Conservation (phyloP, 2,797 vertebrate genomes). For the Dermochelys coriacea region DNA sequence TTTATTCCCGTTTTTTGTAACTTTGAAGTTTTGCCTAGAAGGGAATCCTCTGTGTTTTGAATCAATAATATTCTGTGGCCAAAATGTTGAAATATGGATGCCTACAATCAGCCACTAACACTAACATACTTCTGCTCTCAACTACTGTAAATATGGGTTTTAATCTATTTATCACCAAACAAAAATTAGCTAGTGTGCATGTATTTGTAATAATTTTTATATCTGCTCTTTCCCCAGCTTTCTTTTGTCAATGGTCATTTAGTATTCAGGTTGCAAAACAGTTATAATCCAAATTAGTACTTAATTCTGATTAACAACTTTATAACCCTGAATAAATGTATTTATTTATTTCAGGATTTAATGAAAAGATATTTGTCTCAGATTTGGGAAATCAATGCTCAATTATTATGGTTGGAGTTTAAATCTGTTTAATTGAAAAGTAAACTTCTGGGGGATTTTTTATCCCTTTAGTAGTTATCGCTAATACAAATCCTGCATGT, state of each 20-base stretch:
- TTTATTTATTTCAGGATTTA: background rate
- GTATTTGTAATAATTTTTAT: background rate
- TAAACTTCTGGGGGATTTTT: background rate
- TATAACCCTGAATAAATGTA: background rate
- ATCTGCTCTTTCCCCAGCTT: background rate
- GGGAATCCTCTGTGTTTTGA: no score
- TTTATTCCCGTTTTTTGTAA: no score
- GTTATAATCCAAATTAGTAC: background rate
- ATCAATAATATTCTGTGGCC: fast-evolving
- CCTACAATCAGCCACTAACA: background rate
- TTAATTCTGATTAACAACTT: background rate
- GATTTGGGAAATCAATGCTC: background rate
- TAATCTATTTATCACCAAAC: background rate
- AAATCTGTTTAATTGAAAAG: background rate
- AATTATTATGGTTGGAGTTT: background rate
- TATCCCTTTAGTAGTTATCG: background rate
- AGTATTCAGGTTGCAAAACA: background rate
- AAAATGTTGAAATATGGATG: fast-evolving
- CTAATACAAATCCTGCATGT: background rate
- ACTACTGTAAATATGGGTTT: background rate
- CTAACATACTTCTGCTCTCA: background rate
- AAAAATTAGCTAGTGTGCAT: background rate
- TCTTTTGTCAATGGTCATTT: background rate
- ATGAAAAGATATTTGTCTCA: background rate
- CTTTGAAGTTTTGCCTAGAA: no score